Evolutionary conservation across 2,113 vertebrate species (phyloP), one percentile per base, ranked within the genome.

Genomic region (Gobio gobio): DNA sequence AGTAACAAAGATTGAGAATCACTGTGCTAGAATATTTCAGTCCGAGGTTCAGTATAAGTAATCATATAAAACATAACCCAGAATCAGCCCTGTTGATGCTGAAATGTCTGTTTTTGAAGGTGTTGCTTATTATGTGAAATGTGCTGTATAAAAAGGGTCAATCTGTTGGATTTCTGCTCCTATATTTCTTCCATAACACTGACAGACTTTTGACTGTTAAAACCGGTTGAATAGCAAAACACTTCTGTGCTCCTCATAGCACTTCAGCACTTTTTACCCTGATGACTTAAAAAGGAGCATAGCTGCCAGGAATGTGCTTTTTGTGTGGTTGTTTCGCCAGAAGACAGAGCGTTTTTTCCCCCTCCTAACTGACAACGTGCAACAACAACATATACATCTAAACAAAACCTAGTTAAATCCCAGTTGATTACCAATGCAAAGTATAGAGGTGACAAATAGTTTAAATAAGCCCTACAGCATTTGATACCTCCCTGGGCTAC

Each of bases 391-490:
- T 56, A 84, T 66, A 54, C 83, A 64, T 20, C 73, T 77, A 75
- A 78, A 77, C 74, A 77, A 51, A 84, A 66, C 45, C 73, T 66
- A 77, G 56, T 77, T 77, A 77, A 84, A 77, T 84, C 72, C 72
- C 83, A 81, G 79, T 49, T 81, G 79, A 81, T 81, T 68, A 81
- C 45, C 79, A 51, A 51, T 66, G 79, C 26, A 81, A 81, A 81
- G 16, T 51, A 66, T 33, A 81, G 61, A 33, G 79, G 63, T 81
- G 79, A 81, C 79, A 81, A 81, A 81, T 68, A 81, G 79, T 81
- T 81, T 81, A 81, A 66, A 81, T 68, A 81, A 81, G 79, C 63
- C 79, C 63, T 81, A 51, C 61, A 81, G 61, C 79, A 81, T 49
- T 54, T 54, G 61, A 81, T 81, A 66, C 79, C 45, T 81, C 79